Evolutionary conservation across 1,140 invertebrate genomes (phyloP), one percentile per base, ranked within the genome.

Genomic region (Eufriesea mexicana): DNA sequence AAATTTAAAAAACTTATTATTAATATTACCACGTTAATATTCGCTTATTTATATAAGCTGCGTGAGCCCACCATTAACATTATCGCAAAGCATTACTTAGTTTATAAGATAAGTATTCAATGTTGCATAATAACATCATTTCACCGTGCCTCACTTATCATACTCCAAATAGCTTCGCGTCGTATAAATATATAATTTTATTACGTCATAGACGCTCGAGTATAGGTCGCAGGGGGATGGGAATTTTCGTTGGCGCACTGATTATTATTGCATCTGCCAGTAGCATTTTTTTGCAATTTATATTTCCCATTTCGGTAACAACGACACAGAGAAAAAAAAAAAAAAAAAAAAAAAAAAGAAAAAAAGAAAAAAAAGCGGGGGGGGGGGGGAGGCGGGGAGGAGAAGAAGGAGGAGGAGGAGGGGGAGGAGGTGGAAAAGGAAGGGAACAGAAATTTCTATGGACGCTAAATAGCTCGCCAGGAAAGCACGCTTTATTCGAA

Each of bases 181-280:
- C 74, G 55, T 83, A 70, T 83, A 83, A 83, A 83, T 83, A 77
- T 83, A 83, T 83, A 83, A 77, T 83, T 83, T 83, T 77, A 83
- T 83, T 83, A 83, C 81, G 81, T 83, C 81, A 83, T 71, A 70
- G 57, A 77, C 64, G 64, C 66, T 62, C 74, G 75, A 59, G 64
- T 59, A 78, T 47, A 83, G 74, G 74, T 71, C 64, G 55, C 55
- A 68, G 66, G 20, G 79, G 64, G 54, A 45, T 68, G 64, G 47
- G 61, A 70, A 77, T 83, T 77, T 83, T 83, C 74, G 75, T 78
- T 62, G 75, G 75, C 49, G 57, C 66, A 70, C 57, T 78, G 66
- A 83, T 83, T 78, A 78, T 83, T 83, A 83, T 83, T 78, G 35
- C 57, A 78, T 71, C 47, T 55, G 23, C 66, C 55, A 54, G 54